Base-by-base conservation (phyloP, 2,797 vertebrate genomes). In the Euthynnus affinis region DNA sequence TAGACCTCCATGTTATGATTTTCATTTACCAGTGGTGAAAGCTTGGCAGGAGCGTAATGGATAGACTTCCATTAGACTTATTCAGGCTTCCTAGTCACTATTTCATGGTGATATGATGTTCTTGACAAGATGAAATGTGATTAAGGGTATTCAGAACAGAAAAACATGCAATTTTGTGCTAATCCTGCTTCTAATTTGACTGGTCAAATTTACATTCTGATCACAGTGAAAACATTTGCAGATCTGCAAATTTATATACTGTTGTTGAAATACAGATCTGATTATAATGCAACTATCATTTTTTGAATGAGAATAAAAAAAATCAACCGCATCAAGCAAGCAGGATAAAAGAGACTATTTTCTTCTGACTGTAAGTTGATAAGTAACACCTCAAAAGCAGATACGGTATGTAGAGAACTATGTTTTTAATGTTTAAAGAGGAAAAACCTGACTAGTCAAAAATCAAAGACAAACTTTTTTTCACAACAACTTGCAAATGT, bases 1-100 rank as follows among this genome's bases (percentile, higher is more conserved):
- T 3, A 18, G 25, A 78, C 53, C 32, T 78, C 68, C 20, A 29
- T 72, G 82, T 78, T 70, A 42, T 79, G 58, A 67, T 64, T 82
- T 66, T 74, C 4, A 78, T 75, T 81, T 83, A 51, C 27, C 46
- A 65, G 53, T 22, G 74, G 20, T 51, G 49, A 4, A 70, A 22
- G 49, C 37, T 58, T 59, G 56, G 74, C 53, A 68, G n/a, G 3
- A 55, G 27, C 1, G 15, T 23, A 18, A 78, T 49, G 2, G 42
- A 66, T 20, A n/a, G 5, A 6, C 2, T 23, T 37, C 59, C 13
- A 9, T 42, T 9, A 27, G 3, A 49, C 37, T 42, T 18, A 48
- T 55, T 37, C 23, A 32, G 20, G 32, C 44, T n/a, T 55, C 18
- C 3, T 52, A 23, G 2, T 34, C 53, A 32, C 37, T 1, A 5